Evolutionary conservation across 1,140 invertebrate species (phyloP), one percentile per base, ranked within the genome.

Genomic region (Dendroctonus valens): DNA sequence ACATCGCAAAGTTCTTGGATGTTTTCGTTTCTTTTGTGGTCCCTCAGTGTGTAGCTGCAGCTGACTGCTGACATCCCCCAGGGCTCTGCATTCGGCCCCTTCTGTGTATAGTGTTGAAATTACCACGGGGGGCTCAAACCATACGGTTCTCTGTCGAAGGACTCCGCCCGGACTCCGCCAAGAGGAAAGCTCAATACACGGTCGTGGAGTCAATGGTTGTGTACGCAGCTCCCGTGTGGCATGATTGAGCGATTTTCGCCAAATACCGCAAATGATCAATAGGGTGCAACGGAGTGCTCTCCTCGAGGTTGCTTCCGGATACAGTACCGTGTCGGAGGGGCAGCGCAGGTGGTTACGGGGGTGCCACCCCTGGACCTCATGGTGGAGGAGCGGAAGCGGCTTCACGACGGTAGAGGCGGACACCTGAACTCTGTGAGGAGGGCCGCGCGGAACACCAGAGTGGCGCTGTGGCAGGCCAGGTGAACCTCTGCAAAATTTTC

Each of bases 321-420:
- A 76, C 52, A 42, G 67, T 8, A 76, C 75, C 7, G 68, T 73
- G 12, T 75, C 72, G 12, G 67, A 38, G 11, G 64, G 15, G 69
- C 72, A 12, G 41, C 66, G n/a, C 62, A 73, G 49, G 72, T 71
- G n/a, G 57, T 75, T 7, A 58, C 74, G 7, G 66, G 70, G 14
- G 61, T 59, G 7, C 69, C 68, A 3, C 74, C 74, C 2, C 70
- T 74, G 9, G 69, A 73, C 58, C 62, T 75, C 44, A 15, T 75
- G 50, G 59, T 65, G 8, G 54, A 12, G 12, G 72, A 75, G 54
- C 65, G 68, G 39, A 59, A 26, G 39, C 7, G 6, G 7, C 7
- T 54, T 7, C 7, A 54, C 7, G 37, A 54, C 59, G 37, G 12
- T 37, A 14, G 53, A 38, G 7, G 6, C 7, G 40, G 6, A 59